phyloP scores from a whole-genome alignment of 2,888 invertebrate species.

The Orchesellides sinensis region DNA sequence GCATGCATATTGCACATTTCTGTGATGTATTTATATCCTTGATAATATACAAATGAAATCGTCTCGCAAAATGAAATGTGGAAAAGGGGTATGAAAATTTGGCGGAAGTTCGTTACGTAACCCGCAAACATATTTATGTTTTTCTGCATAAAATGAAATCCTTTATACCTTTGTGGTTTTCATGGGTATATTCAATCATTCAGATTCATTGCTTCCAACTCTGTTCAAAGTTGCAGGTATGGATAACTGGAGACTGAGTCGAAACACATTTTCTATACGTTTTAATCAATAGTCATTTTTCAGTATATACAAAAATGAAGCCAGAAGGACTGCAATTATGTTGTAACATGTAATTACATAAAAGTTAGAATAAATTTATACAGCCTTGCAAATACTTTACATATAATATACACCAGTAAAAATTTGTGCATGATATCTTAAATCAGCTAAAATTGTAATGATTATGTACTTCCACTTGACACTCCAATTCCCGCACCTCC shows the following conservation, averaged over 20 bases:
- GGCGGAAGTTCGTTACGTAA: background rate
- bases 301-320: background rate
- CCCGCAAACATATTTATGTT: background rate
- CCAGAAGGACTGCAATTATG: background rate
- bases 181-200: no score
- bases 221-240: no score
- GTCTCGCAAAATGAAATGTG: background rate
- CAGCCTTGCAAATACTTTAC: background rate
- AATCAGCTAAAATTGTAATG: background rate
- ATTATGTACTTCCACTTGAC: conserved; percentile 4
- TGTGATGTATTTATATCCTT: no score
- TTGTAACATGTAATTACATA: background rate
- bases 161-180: no score
- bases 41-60: no score
- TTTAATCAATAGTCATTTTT: background rate
- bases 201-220: no score
- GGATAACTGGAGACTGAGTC: no score
- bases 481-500: no score
- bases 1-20: no score
- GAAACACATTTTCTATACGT: no score
- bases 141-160: no score
- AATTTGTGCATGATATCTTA: conserved; percentile 5
- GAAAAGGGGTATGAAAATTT: background rate
- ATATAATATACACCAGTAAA: conserved; percentile 19
- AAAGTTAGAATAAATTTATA: no score